Percentiles rank a stretch among this genome's conserved stretches.
Conservation (phyloP, 2,888 invertebrate species). For the Ernsta delagoae region DNA sequence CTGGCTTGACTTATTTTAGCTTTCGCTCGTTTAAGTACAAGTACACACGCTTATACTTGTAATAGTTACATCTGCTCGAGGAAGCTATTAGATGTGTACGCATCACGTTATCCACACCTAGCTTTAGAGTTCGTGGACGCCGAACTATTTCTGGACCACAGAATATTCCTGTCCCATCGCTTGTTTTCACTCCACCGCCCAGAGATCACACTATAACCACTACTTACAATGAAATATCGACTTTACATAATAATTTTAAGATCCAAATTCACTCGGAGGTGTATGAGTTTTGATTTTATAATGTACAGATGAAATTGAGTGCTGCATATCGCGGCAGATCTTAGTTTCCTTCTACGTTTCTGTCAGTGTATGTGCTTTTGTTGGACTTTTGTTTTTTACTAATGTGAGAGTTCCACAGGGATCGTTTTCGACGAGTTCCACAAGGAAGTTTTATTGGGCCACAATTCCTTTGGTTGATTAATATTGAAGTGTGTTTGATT, state of each 20-base stretch:
- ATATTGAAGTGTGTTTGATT: conserved; percentile 5
- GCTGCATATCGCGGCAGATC: conserved; percentile 16
- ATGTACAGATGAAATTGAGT: conserved; percentile 14
- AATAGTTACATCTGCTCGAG: not conserved
- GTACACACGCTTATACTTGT: not conserved
- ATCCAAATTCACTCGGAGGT: conserved; percentile 17
- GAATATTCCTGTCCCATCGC: conserved; percentile 70
- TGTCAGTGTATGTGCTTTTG: conserved; percentile 13
- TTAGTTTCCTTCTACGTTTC: conserved; percentile 20
- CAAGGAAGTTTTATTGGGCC: not conserved
- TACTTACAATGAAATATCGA: conserved; percentile 39
- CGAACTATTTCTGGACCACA: conserved; percentile 42
- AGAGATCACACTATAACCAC: conserved; percentile 44
- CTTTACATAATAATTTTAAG: conserved; percentile 35
- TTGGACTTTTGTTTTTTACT: not conserved
- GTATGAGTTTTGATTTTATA: conserved; percentile 18
- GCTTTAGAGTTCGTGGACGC: conserved; percentile 11
- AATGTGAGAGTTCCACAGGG: not conserved
- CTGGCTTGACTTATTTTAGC: too few species aligned
- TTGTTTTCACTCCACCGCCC: conserved; percentile 48
- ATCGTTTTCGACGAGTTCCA: not conserved
- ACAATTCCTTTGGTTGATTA: not conserved
- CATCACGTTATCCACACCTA: not conserved
- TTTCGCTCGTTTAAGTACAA: too few species aligned
- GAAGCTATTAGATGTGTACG: not conserved